These are phyloP conservation scores for Mus caroli DNA, from an alignment of 2,797 vertebrate species.

Conservation along the genomic window DNA sequence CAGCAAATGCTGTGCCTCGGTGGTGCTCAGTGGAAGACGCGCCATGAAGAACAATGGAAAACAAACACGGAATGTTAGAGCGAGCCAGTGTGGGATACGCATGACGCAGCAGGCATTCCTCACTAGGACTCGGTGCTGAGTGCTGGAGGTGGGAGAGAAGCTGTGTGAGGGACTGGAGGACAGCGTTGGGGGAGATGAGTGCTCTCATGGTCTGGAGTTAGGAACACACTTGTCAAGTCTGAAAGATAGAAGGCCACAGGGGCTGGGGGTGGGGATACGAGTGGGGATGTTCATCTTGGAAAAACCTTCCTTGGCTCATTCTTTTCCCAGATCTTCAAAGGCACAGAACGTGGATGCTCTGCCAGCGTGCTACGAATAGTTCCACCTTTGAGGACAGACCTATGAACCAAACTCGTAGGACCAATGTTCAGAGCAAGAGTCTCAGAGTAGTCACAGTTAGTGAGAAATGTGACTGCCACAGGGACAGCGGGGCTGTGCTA, in stretches of 20 bases:
- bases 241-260: background rate
- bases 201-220: background rate
- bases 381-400: background rate
- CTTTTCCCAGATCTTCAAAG: background rate
- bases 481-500: background rate
- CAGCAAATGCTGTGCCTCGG: background rate
- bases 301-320: background rate
- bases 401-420: background rate
- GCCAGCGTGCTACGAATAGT: background rate
- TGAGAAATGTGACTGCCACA: background rate
- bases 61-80: background rate
- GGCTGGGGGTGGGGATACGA: no score
- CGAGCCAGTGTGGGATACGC: background rate
- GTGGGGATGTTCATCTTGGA: background rate
- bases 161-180: background rate
- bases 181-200: background rate
- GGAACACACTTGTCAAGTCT: background rate
- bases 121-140: accelerated
- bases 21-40: background rate
- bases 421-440: background rate
- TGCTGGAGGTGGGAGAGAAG: background rate
- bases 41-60: background rate
- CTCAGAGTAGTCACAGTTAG: background rate
- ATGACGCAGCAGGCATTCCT: background rate
- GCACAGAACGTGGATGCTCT: background rate